Evolutionary conservation across 30 jellyfish, hydroid and myxozoan genomes (phyloP), one percentile per base, ranked within the genome.

Genomic region (Hydractinia symbiolongicarpus): DNA sequence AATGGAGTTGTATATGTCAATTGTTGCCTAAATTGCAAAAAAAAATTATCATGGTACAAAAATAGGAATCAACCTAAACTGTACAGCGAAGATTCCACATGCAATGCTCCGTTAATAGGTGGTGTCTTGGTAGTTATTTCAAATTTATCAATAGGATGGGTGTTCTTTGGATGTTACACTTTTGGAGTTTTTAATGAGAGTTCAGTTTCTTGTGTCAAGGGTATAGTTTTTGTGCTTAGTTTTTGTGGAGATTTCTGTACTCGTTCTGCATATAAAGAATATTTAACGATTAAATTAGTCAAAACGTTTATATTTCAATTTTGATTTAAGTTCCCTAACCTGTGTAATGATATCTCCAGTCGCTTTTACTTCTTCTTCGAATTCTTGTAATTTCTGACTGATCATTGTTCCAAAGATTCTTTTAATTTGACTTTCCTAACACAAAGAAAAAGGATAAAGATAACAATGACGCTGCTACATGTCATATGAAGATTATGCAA

Each of bases 321-420:
- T 58, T 11, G 19, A 58, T 58, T 11, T 58, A 0, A 11, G 3
- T 13, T 64, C 9, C 7, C 4, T 16, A 50, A 90, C 97, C 97
- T 90, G 95, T 8, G 97, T 90, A 5, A 90, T 85, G 76, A 90
- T 72, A 60, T 90, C 97, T 15, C 98, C 98, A 16, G 98, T 86
- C 5, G 98, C 98, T 66, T 91, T 91, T 54, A 91, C 98, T 73
- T 91, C 98, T 84, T 91, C 98, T 55, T 91, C 98, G 76, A 91
- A 91, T 53, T 91, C 98, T 73, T 91, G 98, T 73, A 91, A 66
- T 76, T 91, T 91, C 82, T 91, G 98, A 50, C 79, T 91, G 58
- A 91, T 81, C 98, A 91, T 91, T 13, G 98, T 91, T 11, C 98
- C 98, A 73, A 91, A 91, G 8, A 91, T 86, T 21, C 98, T 77